A percentile compares a stretch with the other conserved stretches of the same genome.
Evolutionary conservation across 1,140 invertebrate genomes (phyloP).

Genomic region (Drosophila paulistorum): DNA sequence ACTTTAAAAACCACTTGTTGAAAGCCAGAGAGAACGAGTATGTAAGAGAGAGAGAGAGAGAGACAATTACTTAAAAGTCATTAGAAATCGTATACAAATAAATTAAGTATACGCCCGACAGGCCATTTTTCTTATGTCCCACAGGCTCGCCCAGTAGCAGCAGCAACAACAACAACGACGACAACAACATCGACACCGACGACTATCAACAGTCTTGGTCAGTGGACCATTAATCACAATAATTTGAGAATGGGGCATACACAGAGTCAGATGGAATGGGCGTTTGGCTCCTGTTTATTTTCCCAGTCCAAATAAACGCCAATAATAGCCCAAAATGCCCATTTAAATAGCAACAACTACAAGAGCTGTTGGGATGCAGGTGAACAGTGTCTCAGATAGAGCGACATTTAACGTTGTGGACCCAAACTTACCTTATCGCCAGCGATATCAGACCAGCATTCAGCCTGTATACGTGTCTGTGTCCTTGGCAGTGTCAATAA

Average conservation of each 20-base stretch:
- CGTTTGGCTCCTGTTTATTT: conserved; percentile 19
- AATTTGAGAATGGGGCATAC: conserved; percentile 20
- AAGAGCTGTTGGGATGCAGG: conserved; percentile 29
- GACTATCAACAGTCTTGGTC: conserved; percentile 25
- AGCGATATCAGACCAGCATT: conserved; percentile 17
- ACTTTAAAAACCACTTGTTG: conserved; percentile 32
- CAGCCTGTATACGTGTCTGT: conserved; percentile 8
- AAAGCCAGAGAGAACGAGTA: not conserved
- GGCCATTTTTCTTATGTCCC: conserved; percentile 30
- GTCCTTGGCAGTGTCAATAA: conserved; percentile 60
- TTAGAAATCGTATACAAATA: conserved; percentile 50
- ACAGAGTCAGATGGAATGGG: conserved; percentile 5
- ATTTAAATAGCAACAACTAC: conserved; percentile 54
- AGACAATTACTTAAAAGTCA: conserved; percentile 45
- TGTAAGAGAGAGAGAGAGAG: not conserved
- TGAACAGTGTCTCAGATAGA: conserved; percentile 52
- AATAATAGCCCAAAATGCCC: conserved; percentile 66
- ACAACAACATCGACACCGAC: not conserved
- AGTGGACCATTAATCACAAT: conserved; percentile 63
- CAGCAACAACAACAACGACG: too few relatives aligned
- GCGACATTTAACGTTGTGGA: conserved; percentile 36
- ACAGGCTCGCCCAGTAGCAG: not conserved
- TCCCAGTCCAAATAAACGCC: conserved; percentile 41
- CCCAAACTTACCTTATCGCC: conserved; percentile 30
- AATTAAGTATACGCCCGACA: conserved; percentile 57